Evolutionary conservation across 2,797 vertebrate genomes (phyloP).

Genomic region (Helicolenus hilgendorfi): DNA sequence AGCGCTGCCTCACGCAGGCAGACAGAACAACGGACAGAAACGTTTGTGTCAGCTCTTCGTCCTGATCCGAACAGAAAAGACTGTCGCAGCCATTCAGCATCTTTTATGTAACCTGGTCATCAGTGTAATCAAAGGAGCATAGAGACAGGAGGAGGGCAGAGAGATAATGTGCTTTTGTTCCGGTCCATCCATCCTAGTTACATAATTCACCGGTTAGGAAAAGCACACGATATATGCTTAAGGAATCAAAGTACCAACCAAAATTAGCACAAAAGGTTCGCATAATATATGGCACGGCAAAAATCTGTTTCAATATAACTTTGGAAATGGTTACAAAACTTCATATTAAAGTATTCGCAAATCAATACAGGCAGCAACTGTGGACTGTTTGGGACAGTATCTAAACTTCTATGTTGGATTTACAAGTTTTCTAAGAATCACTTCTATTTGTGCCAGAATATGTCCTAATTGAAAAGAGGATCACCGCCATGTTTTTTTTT

Average conservation of each 20-base stretch:
- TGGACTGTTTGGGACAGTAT: neutral
- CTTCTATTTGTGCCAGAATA: neutral
- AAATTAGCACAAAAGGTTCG: neutral
- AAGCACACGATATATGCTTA: neutral
- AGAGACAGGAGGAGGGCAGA: neutral
- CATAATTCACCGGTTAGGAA: neutral
- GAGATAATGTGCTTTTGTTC: slow-evolving; percentile 36
- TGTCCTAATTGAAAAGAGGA: neutral
- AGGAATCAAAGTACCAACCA: neutral
- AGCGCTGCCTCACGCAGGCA: neutral
- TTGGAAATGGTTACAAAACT: neutral
- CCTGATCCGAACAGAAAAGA: slow-evolving; percentile 23
- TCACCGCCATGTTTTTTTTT: neutral
- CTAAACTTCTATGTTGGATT: neutral
- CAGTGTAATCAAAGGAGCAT: slow-evolving; percentile 13
- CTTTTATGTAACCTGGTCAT: slow-evolving; percentile 45
- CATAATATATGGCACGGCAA: neutral
- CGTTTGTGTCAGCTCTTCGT: neutral
- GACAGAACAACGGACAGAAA: neutral
- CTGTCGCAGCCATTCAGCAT: neutral
- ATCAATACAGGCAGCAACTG: neutral
- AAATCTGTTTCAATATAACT: neutral
- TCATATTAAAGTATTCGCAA: neutral
- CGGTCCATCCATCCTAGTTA: slow-evolving; percentile 27
- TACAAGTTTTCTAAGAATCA: neutral